Percentiles rank a stretch among this genome's conserved stretches.
These are phyloP conservation scores for Conus betulinus DNA, from an alignment of 1,140 invertebrate genomes.

Conservation along the genomic window DNA sequence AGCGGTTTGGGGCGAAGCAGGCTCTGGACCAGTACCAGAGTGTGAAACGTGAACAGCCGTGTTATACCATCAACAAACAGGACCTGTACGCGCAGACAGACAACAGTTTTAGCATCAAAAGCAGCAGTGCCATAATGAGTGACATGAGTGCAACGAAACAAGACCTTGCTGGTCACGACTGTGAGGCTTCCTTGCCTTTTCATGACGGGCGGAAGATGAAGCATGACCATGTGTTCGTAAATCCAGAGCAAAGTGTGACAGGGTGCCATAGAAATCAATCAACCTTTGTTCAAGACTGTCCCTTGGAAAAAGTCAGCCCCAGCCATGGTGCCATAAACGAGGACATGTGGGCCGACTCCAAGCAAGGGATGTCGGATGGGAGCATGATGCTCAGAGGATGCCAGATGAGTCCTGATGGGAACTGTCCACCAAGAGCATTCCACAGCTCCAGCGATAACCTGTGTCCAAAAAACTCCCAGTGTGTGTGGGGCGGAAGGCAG, in stretches of 20 bases:
- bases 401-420: background rate
- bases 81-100: slow-evolving; percentile 17
- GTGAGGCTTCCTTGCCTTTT: background rate
- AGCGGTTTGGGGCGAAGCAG: background rate
- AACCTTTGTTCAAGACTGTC: background rate
- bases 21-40: background rate
- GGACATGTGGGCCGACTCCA: background rate
- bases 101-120: background rate
- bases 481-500: background rate
- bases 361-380: background rate
- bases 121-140: slow-evolving; percentile 2
- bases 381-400: background rate
- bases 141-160: background rate
- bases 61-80: slow-evolving; percentile 18
- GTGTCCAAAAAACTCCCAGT: background rate
- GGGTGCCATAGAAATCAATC: background rate
- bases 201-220: background rate
- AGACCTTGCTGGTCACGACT: background rate
- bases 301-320: background rate
- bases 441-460: background rate
- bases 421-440: background rate
- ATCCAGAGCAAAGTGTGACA: background rate
- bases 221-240: background rate
- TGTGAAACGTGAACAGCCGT: slow-evolving; percentile 4
- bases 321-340: background rate